These are phyloP conservation scores for Mesodorylaimus sp. DNA, from an alignment of 2,888 invertebrate genomes.

Conservation along the genomic window DNA sequence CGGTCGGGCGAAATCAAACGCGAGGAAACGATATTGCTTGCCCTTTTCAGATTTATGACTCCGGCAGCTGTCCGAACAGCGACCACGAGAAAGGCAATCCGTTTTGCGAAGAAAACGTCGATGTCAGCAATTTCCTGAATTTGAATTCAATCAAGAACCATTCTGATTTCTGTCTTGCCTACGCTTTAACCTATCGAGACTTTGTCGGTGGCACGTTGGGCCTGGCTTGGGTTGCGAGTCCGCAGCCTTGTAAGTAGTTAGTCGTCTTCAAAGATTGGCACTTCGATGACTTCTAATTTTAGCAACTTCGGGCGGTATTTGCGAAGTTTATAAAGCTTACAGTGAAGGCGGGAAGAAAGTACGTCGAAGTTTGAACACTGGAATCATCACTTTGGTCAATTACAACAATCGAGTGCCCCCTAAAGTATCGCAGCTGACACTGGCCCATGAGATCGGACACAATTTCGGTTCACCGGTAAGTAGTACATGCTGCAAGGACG, in stretches of 20 bases:
- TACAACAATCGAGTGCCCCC: conserved; percentile 91
- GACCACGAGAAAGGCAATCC: conserved; percentile 20
- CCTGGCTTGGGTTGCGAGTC: conserved; percentile 95
- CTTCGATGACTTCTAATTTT: conserved; percentile 13
- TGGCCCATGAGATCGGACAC: conserved; percentile 97
- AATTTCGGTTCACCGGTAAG: conserved; percentile 92
- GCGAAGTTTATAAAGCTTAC: conserved; percentile 86
- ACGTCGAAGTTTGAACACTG: conserved; percentile 87
- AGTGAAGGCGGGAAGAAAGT: conserved; percentile 84
- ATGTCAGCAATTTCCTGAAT: conserved; percentile 95
- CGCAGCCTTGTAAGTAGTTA: conserved; percentile 44
- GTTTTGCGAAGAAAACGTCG: conserved; percentile 88
- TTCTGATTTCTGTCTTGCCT: conserved; percentile 95
- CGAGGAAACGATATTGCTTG: neutral
- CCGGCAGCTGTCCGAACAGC: conserved; percentile 5
- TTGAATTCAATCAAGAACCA: conserved; percentile 90
- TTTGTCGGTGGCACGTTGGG: conserved; percentile 95
- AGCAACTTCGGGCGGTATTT: conserved; percentile 94
- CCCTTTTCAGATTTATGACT: conserved; percentile 5
- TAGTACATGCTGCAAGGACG: conserved; percentile 16
- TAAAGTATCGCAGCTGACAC: conserved; percentile 84
- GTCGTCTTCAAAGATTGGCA: neutral
- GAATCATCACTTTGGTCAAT: conserved; percentile 95
- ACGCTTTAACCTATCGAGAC: conserved; percentile 90
- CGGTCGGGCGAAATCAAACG: too few relatives aligned